phyloP scores from a whole-genome alignment of 2,113 vertebrate genomes.

The Macaca nemestrina region DNA sequence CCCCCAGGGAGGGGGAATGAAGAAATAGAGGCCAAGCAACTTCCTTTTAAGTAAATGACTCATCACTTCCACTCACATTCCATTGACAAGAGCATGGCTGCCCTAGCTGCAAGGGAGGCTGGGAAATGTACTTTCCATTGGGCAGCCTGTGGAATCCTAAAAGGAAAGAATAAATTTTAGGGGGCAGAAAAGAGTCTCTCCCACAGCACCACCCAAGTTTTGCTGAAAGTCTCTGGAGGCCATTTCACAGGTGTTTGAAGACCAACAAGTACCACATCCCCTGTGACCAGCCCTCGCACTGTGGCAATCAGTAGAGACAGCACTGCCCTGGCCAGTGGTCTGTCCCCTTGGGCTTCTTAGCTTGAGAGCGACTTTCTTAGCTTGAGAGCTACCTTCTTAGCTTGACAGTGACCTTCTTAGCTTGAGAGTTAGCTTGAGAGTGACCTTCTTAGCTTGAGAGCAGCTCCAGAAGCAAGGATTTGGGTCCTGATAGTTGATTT shows the following conservation, averaged over 20 bases:
- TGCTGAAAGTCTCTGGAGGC: neutral
- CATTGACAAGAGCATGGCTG: neutral
- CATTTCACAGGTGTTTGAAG: neutral
- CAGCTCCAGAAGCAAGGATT: neutral
- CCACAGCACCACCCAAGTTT: neutral
- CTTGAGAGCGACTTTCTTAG: too few relatives aligned
- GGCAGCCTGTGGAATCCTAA: neutral
- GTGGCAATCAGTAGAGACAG: neutral
- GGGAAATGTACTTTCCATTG: neutral
- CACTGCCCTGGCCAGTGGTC: neutral
- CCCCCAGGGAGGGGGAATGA: neutral
- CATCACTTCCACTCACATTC: neutral
- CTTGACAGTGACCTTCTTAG: neutral
- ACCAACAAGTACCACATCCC: too few relatives aligned
- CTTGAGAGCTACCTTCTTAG: too few relatives aligned
- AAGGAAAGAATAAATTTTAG: neutral
- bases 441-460: neutral
- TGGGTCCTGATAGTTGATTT: neutral
- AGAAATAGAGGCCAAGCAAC: neutral
- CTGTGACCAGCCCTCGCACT: too few relatives aligned
- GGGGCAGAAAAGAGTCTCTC: neutral
- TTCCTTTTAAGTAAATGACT: neutral
- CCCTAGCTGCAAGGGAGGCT: neutral
- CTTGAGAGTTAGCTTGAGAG: neutral
- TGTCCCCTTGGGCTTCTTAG: neutral